Percentiles rank a stretch among this genome's conserved stretches.
Evolutionary conservation across 2,797 vertebrate genomes (phyloP).

Genomic region (Ctenopoma multispine): DNA sequence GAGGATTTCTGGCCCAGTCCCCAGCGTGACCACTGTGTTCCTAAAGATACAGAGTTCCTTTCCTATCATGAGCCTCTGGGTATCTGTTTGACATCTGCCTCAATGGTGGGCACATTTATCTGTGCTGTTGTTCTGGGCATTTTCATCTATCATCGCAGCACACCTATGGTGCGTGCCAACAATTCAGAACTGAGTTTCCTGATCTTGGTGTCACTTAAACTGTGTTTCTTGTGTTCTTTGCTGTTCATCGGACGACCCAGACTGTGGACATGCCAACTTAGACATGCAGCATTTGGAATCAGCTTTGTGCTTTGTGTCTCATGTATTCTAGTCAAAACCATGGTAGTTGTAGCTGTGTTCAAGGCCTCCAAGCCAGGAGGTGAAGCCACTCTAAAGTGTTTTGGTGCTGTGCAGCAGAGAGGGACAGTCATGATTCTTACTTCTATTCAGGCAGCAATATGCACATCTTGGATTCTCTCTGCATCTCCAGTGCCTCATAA

Average conservation of each 20-base stretch:
- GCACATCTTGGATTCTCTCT: neutral
- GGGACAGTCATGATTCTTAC: constrained; percentile 10
- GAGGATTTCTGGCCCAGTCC: constrained; percentile 48
- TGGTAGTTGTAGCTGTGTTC: constrained; percentile 68
- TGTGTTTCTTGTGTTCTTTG: constrained; percentile 72
- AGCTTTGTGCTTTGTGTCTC: constrained; percentile 73
- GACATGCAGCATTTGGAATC: constrained; percentile 68
- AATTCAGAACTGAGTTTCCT: constrained; percentile 73
- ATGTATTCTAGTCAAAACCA: constrained; percentile 67
- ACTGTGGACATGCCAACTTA: constrained; percentile 61
- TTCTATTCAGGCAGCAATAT: neutral
- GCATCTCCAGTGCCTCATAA: neutral
- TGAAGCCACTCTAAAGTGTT: constrained; percentile 64
- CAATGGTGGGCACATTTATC: constrained; percentile 52
- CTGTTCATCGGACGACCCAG: constrained; percentile 71
- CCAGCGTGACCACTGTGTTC: constrained; percentile 60
- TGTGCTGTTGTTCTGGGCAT: constrained; percentile 53
- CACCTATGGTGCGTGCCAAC: constrained; percentile 68
- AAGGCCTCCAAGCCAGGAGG: constrained; percentile 62
- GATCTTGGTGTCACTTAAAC: constrained; percentile 32
- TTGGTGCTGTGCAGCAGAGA: constrained; percentile 64
- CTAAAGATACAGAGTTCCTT: constrained; percentile 73
- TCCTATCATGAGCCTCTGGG: constrained; percentile 57
- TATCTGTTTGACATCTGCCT: constrained; percentile 24
- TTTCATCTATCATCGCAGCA: constrained; percentile 51